These are phyloP conservation scores for Penaeus vannamei DNA, from an alignment of 1,140 invertebrate genomes.

Conservation along the genomic window DNA sequence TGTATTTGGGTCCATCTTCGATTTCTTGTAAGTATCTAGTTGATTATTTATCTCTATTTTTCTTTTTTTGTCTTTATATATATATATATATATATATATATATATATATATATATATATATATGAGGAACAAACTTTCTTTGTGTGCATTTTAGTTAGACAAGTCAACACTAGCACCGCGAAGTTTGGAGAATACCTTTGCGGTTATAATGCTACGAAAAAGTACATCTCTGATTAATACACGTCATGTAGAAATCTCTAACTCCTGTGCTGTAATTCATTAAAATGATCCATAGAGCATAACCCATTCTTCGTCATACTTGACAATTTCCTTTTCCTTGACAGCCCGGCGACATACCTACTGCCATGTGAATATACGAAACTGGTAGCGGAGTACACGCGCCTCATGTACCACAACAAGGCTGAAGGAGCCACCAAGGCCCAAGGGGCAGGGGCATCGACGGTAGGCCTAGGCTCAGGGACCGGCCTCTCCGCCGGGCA, in stretches of 20 bases:
- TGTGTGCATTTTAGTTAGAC: no score
- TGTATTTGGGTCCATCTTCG: slow-evolving; percentile 84
- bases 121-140: neutral
- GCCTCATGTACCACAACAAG: slow-evolving; percentile 68
- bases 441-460: neutral
- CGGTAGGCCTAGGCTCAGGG: neutral
- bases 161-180: no score
- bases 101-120: neutral
- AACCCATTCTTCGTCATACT: slow-evolving; percentile 35
- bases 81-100: neutral
- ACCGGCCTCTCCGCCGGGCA: neutral
- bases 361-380: slow-evolving; percentile 88
- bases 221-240: no score
- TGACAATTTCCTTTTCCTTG: slow-evolving; percentile 50
- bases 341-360: slow-evolving; percentile 84
- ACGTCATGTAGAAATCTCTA: no score
- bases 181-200: no score
- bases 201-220: no score
- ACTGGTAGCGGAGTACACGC: slow-evolving; percentile 83
- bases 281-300: neutral
- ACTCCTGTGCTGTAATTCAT: no score
- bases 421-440: neutral
- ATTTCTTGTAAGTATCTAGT: slow-evolving; percentile 80
- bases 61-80: neutral
- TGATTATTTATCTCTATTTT: neutral